Evolutionary conservation across 2,888 invertebrate genomes (phyloP).

Genomic region (Steinernema hermaphroditum): DNA sequence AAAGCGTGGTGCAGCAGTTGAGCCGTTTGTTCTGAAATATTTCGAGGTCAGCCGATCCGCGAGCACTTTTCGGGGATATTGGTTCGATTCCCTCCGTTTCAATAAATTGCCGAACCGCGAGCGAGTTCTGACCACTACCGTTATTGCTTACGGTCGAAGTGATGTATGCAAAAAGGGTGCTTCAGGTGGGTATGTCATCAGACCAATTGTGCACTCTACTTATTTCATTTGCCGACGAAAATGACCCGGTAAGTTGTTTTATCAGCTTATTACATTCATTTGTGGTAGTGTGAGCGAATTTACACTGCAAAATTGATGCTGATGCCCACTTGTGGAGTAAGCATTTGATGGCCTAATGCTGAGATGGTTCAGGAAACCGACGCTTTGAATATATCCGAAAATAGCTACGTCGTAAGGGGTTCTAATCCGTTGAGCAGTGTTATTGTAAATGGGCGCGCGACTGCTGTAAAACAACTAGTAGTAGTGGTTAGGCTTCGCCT

Average conservation of each 20-base stretch:
- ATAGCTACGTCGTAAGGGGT: conserved; percentile 16
- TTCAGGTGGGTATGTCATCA: conserved; percentile 27
- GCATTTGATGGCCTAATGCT: too few species aligned
- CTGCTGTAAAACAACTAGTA: conserved; percentile 8
- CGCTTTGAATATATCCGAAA: conserved; percentile 12
- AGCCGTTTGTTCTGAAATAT: neutral
- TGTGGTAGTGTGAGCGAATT: too few species aligned
- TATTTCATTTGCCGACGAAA: conserved; percentile 41
- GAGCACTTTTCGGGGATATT: conserved; percentile 24
- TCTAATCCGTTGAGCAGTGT: conserved; percentile 17
- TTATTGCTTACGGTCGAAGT: neutral
- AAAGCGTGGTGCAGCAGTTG: neutral
- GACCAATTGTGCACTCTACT: conserved; percentile 26
- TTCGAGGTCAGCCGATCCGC: conserved; percentile 13
- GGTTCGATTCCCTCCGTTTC: neutral
- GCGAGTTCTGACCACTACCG: neutral
- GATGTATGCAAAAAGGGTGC: too few species aligned
- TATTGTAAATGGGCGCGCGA: neutral
- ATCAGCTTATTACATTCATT: neutral
- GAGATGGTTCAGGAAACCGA: too few species aligned
- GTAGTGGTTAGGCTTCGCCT: neutral
- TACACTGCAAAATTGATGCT: too few species aligned
- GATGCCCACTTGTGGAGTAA: too few species aligned
- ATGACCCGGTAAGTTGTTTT: conserved; percentile 45
- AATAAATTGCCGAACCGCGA: conserved; percentile 8